These are phyloP conservation scores for Papilio gigon DNA, from an alignment of 2,888 invertebrate species.

Conservation along the genomic window DNA sequence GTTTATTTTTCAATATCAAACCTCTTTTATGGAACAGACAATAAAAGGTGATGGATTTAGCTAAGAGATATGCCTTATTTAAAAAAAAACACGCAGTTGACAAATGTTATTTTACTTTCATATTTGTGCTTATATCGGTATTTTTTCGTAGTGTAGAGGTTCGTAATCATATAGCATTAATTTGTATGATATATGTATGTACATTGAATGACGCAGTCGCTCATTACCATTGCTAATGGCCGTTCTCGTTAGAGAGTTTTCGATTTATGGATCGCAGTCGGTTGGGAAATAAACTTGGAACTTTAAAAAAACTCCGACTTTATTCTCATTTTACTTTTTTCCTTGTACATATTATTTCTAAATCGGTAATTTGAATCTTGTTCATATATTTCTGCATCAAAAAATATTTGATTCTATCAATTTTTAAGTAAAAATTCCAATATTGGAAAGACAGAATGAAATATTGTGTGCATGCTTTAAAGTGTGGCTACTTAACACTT, in stretches of 20 bases:
- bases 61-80: too few species aligned
- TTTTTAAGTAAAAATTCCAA: too few species aligned
- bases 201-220: slow-evolving; percentile 25
- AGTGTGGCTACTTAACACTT: too few species aligned
- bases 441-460: too few species aligned
- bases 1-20: too few species aligned
- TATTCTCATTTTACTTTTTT: not conserved
- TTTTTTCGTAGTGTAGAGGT: not conserved
- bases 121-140: not conserved
- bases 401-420: not conserved
- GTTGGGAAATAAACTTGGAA: slow-evolving; percentile 19
- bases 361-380: not conserved
- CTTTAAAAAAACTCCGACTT: not conserved
- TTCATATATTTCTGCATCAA: not conserved
- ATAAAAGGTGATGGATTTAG: too few species aligned
- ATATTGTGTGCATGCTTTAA: too few species aligned
- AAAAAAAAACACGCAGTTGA: not conserved
- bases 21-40: too few species aligned
- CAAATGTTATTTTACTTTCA: not conserved
- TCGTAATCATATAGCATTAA: not conserved
- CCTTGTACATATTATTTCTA: not conserved
- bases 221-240: slow-evolving; percentile 36
- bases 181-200: slow-evolving; percentile 5
- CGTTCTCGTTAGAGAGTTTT: slow-evolving; percentile 34
- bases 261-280: slow-evolving; percentile 26